These are phyloP conservation scores for Anthophora plumipes DNA, from an alignment of 2,888 invertebrate species.

Conservation along the genomic window DNA sequence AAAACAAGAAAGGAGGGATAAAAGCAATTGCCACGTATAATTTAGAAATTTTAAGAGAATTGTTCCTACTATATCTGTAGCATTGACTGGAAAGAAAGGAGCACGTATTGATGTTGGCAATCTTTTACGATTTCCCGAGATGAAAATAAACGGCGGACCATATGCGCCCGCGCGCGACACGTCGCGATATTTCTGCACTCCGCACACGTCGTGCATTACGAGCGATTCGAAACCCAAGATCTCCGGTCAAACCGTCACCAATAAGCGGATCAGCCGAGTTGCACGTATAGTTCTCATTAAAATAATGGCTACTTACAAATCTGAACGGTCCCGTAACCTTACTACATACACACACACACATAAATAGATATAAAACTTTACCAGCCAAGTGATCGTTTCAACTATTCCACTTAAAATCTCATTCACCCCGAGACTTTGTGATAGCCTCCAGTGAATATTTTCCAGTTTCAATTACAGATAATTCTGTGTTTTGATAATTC, in stretches of 20 bases:
- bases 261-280: conserved; percentile 64
- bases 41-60: too few relatives aligned
- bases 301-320: conserved; percentile 76
- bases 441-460: too few relatives aligned
- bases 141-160: conserved; percentile 79
- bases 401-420: conserved; percentile 15
- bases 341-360: too few relatives aligned
- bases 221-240: conserved; percentile 64
- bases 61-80: not conserved
- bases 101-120: conserved; percentile 1
- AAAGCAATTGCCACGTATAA: too few relatives aligned
- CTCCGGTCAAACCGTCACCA: conserved; percentile 63
- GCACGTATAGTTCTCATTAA: conserved; percentile 76
- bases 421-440: not conserved
- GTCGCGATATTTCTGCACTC: conserved; percentile 72
- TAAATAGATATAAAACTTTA: conserved; percentile 34
- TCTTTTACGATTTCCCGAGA: conserved; percentile 74
- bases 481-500: too few relatives aligned
- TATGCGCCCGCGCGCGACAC: conserved; percentile 57
- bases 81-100: not conserved
- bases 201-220: conserved; percentile 58
- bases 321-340: conserved; percentile 69
- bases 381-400: not conserved
- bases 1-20: not conserved
- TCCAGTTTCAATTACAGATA: too few relatives aligned